These are phyloP conservation scores for Myiagra hebetior DNA, from an alignment of 2,113 vertebrate genomes.

Conservation along the genomic window DNA sequence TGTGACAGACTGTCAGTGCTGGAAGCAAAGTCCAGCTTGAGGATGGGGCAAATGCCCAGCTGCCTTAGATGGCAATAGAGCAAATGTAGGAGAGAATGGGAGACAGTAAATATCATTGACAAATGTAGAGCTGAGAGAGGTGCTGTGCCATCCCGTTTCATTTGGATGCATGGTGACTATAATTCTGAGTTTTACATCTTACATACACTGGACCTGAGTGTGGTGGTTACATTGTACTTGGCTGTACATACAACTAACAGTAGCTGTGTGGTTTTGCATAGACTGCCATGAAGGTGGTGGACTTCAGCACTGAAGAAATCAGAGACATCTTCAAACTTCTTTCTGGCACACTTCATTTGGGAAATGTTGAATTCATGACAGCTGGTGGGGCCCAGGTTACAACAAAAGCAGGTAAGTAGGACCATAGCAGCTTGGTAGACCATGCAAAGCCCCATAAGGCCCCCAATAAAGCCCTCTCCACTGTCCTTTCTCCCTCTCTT, in stretches of 20 bases:
- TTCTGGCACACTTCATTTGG: conserved; percentile 87
- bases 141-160: background rate
- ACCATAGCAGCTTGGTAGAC: background rate
- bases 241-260: background rate
- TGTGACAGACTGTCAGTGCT: background rate
- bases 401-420: conserved; percentile 80
- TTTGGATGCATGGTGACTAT: background rate
- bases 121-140: background rate
- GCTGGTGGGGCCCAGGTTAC: conserved; percentile 89
- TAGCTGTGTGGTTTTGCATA: conserved; percentile 45
- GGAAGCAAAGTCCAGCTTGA: background rate
- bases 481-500: background rate
- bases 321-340: conserved; percentile 87
- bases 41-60: background rate
- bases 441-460: background rate
- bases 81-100: background rate
- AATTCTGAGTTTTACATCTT: background rate
- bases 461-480: background rate
- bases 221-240: background rate
- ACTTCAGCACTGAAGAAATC: conserved; percentile 87
- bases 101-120: background rate
- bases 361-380: conserved; percentile 91
- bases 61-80: background rate
- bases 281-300: conserved; percentile 88
- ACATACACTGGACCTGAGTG: background rate